phyloP scores from a whole-genome alignment of 2,113 vertebrate species.

The Callionymus lyra region DNA sequence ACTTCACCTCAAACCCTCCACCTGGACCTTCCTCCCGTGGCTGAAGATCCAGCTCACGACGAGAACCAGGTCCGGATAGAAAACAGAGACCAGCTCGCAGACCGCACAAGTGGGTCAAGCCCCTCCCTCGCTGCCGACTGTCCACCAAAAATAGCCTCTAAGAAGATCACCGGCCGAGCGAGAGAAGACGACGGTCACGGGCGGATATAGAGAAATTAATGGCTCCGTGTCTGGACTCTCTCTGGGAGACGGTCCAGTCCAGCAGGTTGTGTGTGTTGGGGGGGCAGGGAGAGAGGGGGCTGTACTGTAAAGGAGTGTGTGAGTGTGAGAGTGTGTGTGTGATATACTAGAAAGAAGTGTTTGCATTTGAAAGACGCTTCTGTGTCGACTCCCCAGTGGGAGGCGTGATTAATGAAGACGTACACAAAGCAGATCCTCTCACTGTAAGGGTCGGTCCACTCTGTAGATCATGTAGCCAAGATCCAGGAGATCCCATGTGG shows the following conservation, averaged over 20 bases:
- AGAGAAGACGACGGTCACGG: no score
- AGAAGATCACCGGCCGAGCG: conserved; percentile 1
- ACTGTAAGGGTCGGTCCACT: conserved; percentile 15
- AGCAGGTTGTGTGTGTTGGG: conserved; percentile 24
- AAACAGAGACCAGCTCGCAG: conserved; percentile 1
- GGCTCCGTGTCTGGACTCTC: conserved; percentile 40
- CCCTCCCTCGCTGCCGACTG: no score
- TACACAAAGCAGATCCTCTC: conserved; percentile 17
- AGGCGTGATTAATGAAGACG: conserved; percentile 51
- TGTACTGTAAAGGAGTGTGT: conserved; percentile 39
- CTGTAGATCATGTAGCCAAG: no score
- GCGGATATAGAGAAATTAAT: conserved; percentile 29
- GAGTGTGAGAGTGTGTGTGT: conserved; percentile 13
- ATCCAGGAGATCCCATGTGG: no score
- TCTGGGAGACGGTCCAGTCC: conserved; percentile 29
- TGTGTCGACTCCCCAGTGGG: conserved; percentile 35
- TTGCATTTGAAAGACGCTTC: conserved; percentile 57
- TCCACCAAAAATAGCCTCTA: no score
- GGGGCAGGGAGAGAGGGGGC: background rate
- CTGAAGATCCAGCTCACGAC: no score
- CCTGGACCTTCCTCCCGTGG: no score
- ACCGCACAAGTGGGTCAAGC: background rate
- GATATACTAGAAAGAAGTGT: conserved; percentile 18
- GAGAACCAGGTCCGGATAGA: no score
- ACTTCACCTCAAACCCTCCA: no score